phyloP scores from a whole-genome alignment of 2,113 vertebrate genomes.

The Alexandromys fortis region DNA sequence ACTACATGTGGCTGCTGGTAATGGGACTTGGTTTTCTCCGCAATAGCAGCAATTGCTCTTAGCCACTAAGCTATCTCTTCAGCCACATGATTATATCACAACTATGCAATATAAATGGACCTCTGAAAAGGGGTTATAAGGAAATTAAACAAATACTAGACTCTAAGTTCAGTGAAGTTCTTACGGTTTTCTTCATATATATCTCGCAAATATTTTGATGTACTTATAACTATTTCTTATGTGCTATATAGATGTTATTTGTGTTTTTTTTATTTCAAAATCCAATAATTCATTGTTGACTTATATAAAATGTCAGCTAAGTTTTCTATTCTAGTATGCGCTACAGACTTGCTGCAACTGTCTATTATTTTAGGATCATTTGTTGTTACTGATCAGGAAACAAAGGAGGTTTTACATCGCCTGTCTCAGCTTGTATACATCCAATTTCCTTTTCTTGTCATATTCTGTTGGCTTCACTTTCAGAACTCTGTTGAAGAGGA shows the following conservation, averaged over 20 bases:
- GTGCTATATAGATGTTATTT: neutral
- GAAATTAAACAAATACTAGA: neutral
- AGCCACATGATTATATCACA: neutral
- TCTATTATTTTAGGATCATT: neutral
- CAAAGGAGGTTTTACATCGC: neutral
- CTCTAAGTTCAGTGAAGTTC: neutral
- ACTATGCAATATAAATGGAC: neutral
- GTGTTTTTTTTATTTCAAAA: slow-evolving; percentile 20
- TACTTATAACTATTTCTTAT: neutral
- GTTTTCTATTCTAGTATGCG: neutral
- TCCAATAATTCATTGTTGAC: neutral
- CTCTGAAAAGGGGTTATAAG: neutral
- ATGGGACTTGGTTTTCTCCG: neutral
- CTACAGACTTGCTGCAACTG: neutral
- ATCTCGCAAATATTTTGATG: neutral
- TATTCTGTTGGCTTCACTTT: neutral
- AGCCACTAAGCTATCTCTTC: no score
- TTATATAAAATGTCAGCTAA: neutral
- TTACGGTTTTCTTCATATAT: neutral
- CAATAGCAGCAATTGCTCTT: neutral
- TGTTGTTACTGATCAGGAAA: neutral
- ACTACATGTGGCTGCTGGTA: neutral
- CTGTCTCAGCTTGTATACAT: neutral
- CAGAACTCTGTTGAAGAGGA: neutral
- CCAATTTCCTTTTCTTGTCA: neutral